Percentiles rank a stretch among this genome's conserved stretches.
phyloP scores from a whole-genome alignment of 2,113 vertebrate species.

The Ascaphus truei region DNA sequence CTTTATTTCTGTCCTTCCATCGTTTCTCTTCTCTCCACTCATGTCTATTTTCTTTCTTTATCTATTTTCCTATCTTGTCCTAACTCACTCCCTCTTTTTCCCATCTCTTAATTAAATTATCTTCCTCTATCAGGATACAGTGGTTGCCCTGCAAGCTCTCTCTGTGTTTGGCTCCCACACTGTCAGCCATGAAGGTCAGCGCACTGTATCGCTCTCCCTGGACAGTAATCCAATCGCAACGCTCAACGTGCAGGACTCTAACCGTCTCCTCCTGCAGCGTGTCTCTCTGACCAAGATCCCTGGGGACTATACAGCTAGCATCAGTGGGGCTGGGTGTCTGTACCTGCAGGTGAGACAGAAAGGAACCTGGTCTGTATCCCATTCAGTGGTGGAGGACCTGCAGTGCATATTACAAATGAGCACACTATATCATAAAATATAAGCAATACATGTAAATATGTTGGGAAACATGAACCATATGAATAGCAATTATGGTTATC shows the following conservation, averaged over 20 bases:
- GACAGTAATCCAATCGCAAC: slow-evolving; percentile 34
- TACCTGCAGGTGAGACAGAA: slow-evolving; percentile 52
- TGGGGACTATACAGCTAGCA: slow-evolving; percentile 41
- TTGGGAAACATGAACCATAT: too few species aligned
- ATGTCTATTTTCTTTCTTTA: too few species aligned
- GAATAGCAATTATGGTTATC: background rate
- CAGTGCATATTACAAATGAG: background rate
- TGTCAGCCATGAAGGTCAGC: slow-evolving; percentile 43
- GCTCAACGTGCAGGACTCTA: slow-evolving; percentile 44
- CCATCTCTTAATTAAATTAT: too few species aligned
- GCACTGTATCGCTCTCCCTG: slow-evolving; percentile 38
- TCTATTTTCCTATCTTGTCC: too few species aligned
- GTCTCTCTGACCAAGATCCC: slow-evolving; percentile 35
- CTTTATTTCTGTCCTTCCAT: too few species aligned
- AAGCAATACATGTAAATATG: background rate
- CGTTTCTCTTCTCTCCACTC: too few species aligned
- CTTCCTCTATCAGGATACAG: slow-evolving; percentile 70
- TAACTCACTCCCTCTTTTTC: too few species aligned
- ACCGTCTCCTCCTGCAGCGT: slow-evolving; percentile 53
- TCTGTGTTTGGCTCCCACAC: slow-evolving; percentile 50
- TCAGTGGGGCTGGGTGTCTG: slow-evolving; percentile 49
- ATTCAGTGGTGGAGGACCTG: background rate
- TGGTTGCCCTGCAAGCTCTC: slow-evolving; percentile 64
- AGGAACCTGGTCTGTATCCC: background rate
- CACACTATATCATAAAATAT: too few species aligned